Evolutionary conservation across 2,888 invertebrate species (phyloP), one percentile per base, ranked within the genome.

Genomic region (Villa cingulata): DNA sequence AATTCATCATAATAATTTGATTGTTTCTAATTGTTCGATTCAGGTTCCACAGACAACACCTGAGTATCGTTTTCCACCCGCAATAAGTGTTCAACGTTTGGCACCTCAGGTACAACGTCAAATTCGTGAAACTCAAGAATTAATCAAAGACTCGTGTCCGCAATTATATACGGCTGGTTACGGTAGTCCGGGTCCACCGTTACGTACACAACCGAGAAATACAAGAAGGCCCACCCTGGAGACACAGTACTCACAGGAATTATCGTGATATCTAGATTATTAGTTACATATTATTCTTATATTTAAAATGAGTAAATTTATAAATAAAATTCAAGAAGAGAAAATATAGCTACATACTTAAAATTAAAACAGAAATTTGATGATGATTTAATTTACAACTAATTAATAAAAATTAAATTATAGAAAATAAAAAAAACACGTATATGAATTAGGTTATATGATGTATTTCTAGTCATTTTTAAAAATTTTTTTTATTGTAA

Each of bases 261-360:
- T 68, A 62, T 70, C 69, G 70, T 70, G 69, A 70, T 70, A 70
- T 68, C 64, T 69, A 66, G 64, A 69, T 59, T 64, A 67, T 58
- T 66, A 64, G 61, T 55, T 57, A 50, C 55, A 54, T 49, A 52
- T 29, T 53, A 48, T 52, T 50, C 50, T 36, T n/a, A 16, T 36
- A n/a, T 7, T 16, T 16, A 16, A 7, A 36, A 36, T 16, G 42
- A 36, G 32, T 14, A 50, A 47, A 45, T 46, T 42, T 44, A 34
- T 12, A 41, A 36, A 23, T 19, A 47, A 50, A 39, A 47, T 41
- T 42, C n/a, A 43, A 36, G 41, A 46, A 17, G 43, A 19, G 46
- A 32, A 27, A 27, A 27, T 27, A n/a, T n/a, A n/a, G n/a, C n/a
- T n/a, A n/a, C n/a, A n/a, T n/a, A n/a, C n/a, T n/a, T n/a, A n/a